Base-by-base conservation (phyloP, 2,113 vertebrate species). In the Ammodytes dubius region DNA sequence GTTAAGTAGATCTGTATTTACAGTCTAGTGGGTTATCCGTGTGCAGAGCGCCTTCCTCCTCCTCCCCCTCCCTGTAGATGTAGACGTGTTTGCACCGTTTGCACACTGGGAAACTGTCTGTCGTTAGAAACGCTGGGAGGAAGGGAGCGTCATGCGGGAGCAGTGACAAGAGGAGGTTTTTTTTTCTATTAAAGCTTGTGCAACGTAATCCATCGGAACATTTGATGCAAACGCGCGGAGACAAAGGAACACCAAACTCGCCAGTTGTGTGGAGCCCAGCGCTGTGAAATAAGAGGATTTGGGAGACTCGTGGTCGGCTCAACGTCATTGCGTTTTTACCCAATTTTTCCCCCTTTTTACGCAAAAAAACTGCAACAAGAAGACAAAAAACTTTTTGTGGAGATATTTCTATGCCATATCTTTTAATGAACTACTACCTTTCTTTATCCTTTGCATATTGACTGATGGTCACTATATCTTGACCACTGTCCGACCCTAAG, bases 251-350 rank as follows among this genome's bases (percentile, higher is more conserved):
- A 46, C 40, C 15, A 11, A 69, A 74, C 5, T 40, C 56, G 64
- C 2, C 4, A 37, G 49, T 27, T 27, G 7, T 10, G 68, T 45
- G 78, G 56, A 52, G 80, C 72, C 83, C 68, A 27, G 50, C 9
- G 73, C 79, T 49, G 27, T 27, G 68, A 66, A 92, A 61, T 79
- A 89, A 89, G 83, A 87, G 45, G 81, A 77, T 88, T 92, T 85
- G 17, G 53, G 67, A 61, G 49, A 78, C 82, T 74, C 59, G 82
- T 87, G 90, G 3, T 80, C 82, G 39, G 77, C 11, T 47, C 56
- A 8, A 67, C 82, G 72, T 83, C 85, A 79, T 61, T 65, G 77
- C 81, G 65, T 75, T 69, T 42, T n/a, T 17, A 2, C 42, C 1
- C 14, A 27, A 27, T 27, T 43, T 79, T 66, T 52, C 27, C 27